phyloP scores from a whole-genome alignment of 2,888 invertebrate species.

The Bugulina stolonifera region DNA sequence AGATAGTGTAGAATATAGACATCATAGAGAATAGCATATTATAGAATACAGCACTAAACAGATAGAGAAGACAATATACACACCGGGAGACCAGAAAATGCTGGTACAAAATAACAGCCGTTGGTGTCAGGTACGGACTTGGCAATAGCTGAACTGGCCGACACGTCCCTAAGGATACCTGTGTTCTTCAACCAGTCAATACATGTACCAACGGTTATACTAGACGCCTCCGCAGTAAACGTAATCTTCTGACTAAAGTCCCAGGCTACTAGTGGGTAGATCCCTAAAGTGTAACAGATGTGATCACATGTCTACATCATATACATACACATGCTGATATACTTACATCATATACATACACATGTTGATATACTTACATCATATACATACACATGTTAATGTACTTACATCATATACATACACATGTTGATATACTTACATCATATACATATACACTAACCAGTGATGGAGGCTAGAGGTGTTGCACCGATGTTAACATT shows the following conservation, averaged over 20 bases:
- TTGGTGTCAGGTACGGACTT: slow-evolving; percentile 76
- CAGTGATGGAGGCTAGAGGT: slow-evolving; percentile 75
- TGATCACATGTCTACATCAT: no score
- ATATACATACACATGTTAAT: no score
- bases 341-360: no score
- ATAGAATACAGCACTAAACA: no score
- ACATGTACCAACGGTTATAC: slow-evolving; percentile 80
- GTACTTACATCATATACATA: no score
- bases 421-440: no score
- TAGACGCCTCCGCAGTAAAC: slow-evolving; percentile 77
- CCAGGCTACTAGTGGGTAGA: slow-evolving; percentile 91
- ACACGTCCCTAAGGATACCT: slow-evolving; percentile 33
- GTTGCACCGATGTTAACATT: slow-evolving; percentile 45
- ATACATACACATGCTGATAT: no score
- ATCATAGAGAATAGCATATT: no score
- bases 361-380: no score
- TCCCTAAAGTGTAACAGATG: no score
- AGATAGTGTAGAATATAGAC: background rate
- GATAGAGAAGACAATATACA: slow-evolving; percentile 54
- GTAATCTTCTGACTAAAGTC: slow-evolving; percentile 57
- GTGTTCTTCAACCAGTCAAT: slow-evolving; percentile 68
- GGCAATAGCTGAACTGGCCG: slow-evolving; percentile 61
- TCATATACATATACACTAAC: slow-evolving; percentile 52
- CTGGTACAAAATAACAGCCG: slow-evolving; percentile 94
- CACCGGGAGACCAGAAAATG: slow-evolving; percentile 80